Evolutionary conservation across 2,113 vertebrate species (phyloP).

Genomic region (Edolisoma coerulescens): DNA sequence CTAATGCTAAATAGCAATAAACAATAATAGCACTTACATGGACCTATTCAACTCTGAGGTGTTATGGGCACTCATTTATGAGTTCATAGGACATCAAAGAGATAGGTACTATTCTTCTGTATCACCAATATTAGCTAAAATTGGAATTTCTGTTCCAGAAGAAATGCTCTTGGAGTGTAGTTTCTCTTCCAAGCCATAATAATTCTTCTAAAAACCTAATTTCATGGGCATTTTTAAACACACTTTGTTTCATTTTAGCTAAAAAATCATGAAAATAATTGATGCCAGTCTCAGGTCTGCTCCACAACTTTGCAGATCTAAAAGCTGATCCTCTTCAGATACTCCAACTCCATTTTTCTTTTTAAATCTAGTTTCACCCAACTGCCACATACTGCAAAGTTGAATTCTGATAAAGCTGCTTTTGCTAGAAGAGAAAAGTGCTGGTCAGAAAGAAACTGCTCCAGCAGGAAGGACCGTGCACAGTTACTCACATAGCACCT

Average conservation of each 20-base stretch:
- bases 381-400: not conserved
- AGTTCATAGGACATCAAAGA: not conserved
- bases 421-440: not conserved
- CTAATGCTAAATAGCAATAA: constrained; percentile 32
- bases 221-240: not conserved
- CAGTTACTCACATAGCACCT: accelerated
- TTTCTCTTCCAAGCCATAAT: not conserved
- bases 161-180: not conserved
- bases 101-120: not conserved
- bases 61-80: not conserved
- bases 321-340: not conserved
- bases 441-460: not conserved
- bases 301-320: not conserved
- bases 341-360: not conserved
- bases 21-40: constrained; percentile 12
- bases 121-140: not conserved
- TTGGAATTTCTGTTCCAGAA: not conserved
- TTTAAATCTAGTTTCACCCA: not conserved
- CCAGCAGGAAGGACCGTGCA: not conserved
- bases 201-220: not conserved
- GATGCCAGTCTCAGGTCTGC: not conserved
- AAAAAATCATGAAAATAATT: not conserved
- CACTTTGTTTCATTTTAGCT: not conserved
- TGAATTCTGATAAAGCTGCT: not conserved
- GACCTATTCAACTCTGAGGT: not conserved